Evolutionary conservation across 2,113 vertebrate genomes (phyloP).

Genomic region (Tenebrosternarchus preto): DNA sequence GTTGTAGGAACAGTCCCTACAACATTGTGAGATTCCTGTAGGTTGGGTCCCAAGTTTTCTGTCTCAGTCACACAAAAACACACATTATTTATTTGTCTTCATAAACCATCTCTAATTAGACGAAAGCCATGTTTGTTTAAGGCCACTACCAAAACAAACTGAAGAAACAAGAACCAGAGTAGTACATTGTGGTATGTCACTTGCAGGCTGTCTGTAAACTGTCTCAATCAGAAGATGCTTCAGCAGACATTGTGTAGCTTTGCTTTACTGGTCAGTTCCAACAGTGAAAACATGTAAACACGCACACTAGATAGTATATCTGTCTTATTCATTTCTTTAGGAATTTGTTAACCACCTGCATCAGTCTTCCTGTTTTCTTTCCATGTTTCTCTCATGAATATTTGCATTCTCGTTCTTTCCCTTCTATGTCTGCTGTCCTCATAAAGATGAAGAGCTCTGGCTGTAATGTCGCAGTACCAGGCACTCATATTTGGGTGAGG

Average conservation of each 20-base stretch:
- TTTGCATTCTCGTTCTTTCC: neutral
- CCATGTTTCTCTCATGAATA: neutral
- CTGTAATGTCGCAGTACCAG: conserved; percentile 94
- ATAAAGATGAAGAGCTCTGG: conserved; percentile 98
- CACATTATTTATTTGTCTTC: conserved; percentile 5
- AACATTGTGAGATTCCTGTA: neutral
- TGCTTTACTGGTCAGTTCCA: conserved; percentile 10
- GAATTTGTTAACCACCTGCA: neutral
- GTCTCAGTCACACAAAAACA: conserved; percentile 25
- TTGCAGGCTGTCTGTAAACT: conserved; percentile 39
- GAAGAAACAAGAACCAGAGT: conserved; percentile 48
- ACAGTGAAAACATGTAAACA: conserved; percentile 52
- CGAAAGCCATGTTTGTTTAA: conserved; percentile 92
- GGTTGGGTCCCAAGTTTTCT: neutral
- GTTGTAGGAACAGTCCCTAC: neutral
- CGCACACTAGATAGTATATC: conserved; percentile 21
- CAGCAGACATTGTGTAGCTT: neutral
- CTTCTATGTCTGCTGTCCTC: conserved; percentile 63
- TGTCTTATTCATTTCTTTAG: neutral
- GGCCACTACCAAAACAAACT: conserved; percentile 86
- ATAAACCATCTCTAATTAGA: conserved; percentile 72
- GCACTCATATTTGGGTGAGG: conserved; percentile 88
- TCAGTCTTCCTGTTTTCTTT: conserved; percentile 30
- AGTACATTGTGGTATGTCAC: conserved; percentile 35
- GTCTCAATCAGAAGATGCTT: neutral